phyloP scores from a whole-genome alignment of 64 coral and sea anemone species.

The Actinia tenebrosa region DNA sequence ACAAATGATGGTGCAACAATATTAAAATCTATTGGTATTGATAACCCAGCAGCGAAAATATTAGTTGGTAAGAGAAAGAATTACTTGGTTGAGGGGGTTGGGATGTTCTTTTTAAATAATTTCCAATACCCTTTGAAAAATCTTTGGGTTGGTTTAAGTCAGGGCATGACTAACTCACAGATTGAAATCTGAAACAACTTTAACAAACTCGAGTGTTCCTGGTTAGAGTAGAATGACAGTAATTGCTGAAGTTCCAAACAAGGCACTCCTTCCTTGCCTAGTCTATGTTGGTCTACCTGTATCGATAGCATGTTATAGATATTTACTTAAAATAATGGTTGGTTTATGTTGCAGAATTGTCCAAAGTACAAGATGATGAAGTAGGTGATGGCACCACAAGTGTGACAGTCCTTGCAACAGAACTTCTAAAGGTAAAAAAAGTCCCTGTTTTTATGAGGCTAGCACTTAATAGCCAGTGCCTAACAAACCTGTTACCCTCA shows the following conservation, averaged over 20 bases:
- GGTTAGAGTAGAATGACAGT: too few species aligned
- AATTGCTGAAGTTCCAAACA: too few species aligned
- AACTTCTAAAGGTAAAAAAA: slow-evolving; percentile 71
- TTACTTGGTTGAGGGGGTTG: background rate
- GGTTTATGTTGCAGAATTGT: slow-evolving; percentile 60
- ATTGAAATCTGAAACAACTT: too few species aligned
- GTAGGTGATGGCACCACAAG: slow-evolving; percentile 99
- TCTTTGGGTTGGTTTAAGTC: too few species aligned
- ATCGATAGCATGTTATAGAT: background rate
- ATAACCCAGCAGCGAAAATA: slow-evolving; percentile 97
- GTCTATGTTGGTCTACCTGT: background rate
- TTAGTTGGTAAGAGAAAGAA: slow-evolving; percentile 71
- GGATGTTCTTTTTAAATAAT: too few species aligned
- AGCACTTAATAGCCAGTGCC: too few species aligned
- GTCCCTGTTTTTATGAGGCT: background rate
- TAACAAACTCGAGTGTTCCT: too few species aligned
- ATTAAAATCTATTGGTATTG: slow-evolving; percentile 94
- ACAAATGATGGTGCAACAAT: slow-evolving; percentile 99
- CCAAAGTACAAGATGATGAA: slow-evolving; percentile 99
- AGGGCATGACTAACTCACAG: too few species aligned
- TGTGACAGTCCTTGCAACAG: slow-evolving; percentile 89
- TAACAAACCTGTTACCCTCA: too few species aligned
- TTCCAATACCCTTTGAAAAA: too few species aligned
- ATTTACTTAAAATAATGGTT: background rate
- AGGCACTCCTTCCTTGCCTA: background rate